phyloP scores from a whole-genome alignment of 1,140 invertebrate species.

The Varroa destructor region DNA sequence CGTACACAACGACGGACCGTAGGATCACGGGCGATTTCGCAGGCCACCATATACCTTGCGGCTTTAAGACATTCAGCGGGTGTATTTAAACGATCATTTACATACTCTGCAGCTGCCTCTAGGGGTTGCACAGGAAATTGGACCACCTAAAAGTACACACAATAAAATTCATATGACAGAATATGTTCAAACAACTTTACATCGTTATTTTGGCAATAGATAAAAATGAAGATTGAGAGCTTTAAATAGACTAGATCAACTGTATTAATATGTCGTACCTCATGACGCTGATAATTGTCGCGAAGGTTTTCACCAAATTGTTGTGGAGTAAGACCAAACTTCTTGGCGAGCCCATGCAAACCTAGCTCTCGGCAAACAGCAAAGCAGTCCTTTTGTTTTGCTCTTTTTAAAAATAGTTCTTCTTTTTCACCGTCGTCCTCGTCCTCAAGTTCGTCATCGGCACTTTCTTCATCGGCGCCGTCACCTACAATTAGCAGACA shows the following conservation, averaged over 20 bases:
- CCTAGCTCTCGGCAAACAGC: slow-evolving; percentile 65
- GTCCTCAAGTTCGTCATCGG: slow-evolving; percentile 45
- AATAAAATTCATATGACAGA: too few species aligned
- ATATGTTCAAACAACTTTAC: too few species aligned
- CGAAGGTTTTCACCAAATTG: slow-evolving; percentile 92
- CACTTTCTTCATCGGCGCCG: slow-evolving; percentile 44
- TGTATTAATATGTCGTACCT: slow-evolving; percentile 40
- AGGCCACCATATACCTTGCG: slow-evolving; percentile 81
- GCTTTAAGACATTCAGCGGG: slow-evolving; percentile 70
- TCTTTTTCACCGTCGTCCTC: slow-evolving; percentile 49
- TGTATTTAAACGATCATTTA: slow-evolving; percentile 47
- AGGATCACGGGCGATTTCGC: slow-evolving; percentile 81
- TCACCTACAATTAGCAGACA: slow-evolving; percentile 40
- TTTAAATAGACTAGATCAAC: too few species aligned
- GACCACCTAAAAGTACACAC: slow-evolving; percentile 49
- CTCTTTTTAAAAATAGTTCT: slow-evolving; percentile 58
- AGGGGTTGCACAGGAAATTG: slow-evolving; percentile 66
- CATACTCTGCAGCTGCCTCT: slow-evolving; percentile 62
- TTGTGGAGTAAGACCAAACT: slow-evolving; percentile 85
- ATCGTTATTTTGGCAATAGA: too few species aligned
- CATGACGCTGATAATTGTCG: slow-evolving; percentile 91
- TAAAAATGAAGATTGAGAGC: too few species aligned
- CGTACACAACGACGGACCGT: slow-evolving; percentile 68
- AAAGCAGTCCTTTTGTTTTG: slow-evolving; percentile 70
- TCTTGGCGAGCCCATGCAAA: slow-evolving; percentile 65